Percentiles rank a stretch among this genome's conserved stretches.
Evolutionary conservation across 2,888 invertebrate species (phyloP).

Genomic region (Coecobrya sp.): DNA sequence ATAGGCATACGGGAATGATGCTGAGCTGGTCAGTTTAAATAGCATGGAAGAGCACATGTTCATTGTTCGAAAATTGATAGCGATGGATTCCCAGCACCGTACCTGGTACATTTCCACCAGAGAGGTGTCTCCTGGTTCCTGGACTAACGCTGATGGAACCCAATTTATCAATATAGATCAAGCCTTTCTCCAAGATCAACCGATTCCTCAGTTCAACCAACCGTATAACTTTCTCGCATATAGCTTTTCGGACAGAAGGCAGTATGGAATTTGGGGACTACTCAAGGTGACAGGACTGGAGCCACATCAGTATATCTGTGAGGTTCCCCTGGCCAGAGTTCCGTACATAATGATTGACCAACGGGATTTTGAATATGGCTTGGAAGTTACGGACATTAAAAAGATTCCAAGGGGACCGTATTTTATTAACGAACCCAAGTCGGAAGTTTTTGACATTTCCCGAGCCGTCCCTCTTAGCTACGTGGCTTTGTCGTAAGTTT

Average conservation of each 20-base stretch:
- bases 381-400: conserved; percentile 93
- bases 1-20: conserved; percentile 91
- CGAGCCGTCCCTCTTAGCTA: conserved; percentile 92
- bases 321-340: conserved; percentile 93
- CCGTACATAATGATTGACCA: conserved; percentile 91
- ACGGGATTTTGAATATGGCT: conserved; percentile 95
- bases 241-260: conserved; percentile 90
- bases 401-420: conserved; percentile 96
- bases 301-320: conserved; percentile 94
- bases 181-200: conserved; percentile 91
- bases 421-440: conserved; percentile 94
- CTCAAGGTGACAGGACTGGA: conserved; percentile 94
- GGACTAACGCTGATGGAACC: conserved; percentile 94
- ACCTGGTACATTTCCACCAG: conserved; percentile 92
- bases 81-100: conserved; percentile 94
- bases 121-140: conserved; percentile 92
- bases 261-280: conserved; percentile 93
- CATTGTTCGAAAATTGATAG: conserved; percentile 93
- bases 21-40: conserved; percentile 94
- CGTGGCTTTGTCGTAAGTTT: conserved; percentile 91
- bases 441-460: conserved; percentile 94
- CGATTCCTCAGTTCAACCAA: conserved; percentile 87
- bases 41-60: conserved; percentile 96
- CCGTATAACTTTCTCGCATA: conserved; percentile 94
- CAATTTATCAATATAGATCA: conserved; percentile 93